Percentiles rank a stretch among this genome's conserved stretches.
These are phyloP conservation scores for Nematopogon swammerdamellus DNA, from an alignment of 2,888 invertebrate species.

Conservation along the genomic window DNA sequence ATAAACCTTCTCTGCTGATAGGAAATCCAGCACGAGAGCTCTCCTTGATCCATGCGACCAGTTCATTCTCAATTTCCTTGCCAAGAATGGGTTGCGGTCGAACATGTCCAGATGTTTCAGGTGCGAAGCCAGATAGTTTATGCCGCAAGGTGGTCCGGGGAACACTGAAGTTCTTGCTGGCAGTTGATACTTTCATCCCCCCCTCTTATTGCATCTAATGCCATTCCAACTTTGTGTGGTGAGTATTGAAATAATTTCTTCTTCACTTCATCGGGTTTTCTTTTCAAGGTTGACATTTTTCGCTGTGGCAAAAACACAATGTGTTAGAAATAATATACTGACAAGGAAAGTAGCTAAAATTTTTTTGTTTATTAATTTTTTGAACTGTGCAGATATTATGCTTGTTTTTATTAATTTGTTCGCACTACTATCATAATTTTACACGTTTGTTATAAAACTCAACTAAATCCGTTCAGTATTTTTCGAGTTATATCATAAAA, in stretches of 20 bases:
- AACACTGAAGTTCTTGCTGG: not conserved
- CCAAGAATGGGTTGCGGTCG: not conserved
- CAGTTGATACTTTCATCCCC: not conserved
- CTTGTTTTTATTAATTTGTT: not conserved
- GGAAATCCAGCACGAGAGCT: slow-evolving; percentile 1
- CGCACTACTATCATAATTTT: not conserved
- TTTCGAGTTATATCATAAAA: too few relatives aligned
- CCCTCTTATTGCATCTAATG: not conserved
- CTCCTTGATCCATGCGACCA: slow-evolving; percentile 2
- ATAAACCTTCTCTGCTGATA: slow-evolving; percentile 1
- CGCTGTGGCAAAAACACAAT: too few relatives aligned
- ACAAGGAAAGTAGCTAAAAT: too few relatives aligned
- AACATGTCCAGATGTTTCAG: not conserved
- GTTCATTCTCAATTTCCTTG: slow-evolving; percentile 2
- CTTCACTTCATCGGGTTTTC: not conserved
- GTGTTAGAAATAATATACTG: too few relatives aligned
- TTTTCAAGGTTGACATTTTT: not conserved
- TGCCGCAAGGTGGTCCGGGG: not conserved
- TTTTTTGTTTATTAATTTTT: too few relatives aligned
- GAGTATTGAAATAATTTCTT: not conserved
- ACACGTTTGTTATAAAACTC: too few relatives aligned
- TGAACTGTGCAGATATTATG: too few relatives aligned
- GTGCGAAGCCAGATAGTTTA: not conserved
- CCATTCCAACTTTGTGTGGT: not conserved
- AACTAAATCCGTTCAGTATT: too few relatives aligned